phyloP scores from a whole-genome alignment of 2,797 vertebrate genomes.

The Catamblyrhynchus diadema region DNA sequence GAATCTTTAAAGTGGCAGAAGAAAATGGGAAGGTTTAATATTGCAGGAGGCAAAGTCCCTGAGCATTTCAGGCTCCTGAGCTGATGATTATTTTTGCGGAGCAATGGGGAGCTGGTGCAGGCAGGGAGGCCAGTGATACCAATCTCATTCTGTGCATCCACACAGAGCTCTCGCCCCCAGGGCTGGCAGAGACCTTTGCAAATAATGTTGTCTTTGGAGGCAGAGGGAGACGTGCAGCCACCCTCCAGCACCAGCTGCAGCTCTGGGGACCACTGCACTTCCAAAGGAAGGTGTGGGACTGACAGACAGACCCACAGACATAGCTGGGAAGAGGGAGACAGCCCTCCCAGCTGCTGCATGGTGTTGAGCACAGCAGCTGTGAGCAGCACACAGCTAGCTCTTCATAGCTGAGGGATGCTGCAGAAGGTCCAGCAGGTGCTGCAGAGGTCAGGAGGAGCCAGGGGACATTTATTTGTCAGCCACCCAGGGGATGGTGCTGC shows the following conservation, averaged over 20 bases:
- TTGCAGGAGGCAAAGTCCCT: slow-evolving; percentile 38
- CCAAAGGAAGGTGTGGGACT: neutral
- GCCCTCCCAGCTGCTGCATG: neutral
- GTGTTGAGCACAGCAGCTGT: fast-evolving
- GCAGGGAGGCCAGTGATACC: neutral
- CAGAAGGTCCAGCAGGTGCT: neutral
- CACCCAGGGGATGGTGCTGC: neutral
- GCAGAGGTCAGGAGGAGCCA: neutral
- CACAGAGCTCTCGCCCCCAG: neutral
- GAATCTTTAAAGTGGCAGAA: slow-evolving; percentile 65
- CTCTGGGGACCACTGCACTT: neutral
- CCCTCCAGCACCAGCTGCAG: neutral
- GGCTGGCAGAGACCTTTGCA: neutral
- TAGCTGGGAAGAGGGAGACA: neutral
- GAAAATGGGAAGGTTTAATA: slow-evolving; percentile 58
- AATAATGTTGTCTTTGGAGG: neutral
- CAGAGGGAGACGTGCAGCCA: neutral
- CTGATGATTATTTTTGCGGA: slow-evolving; percentile 1
- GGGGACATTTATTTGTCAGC: neutral
- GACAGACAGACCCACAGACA: neutral
- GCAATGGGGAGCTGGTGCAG: neutral
- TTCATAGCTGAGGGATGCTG: fast-evolving
- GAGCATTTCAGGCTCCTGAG: neutral
- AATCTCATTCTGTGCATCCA: neutral
- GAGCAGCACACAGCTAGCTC: fast-evolving